Percentiles rank a stretch among this genome's conserved stretches.
Evolutionary conservation across 2,797 vertebrate genomes (phyloP).

Genomic region (Diplodus sargus): DNA sequence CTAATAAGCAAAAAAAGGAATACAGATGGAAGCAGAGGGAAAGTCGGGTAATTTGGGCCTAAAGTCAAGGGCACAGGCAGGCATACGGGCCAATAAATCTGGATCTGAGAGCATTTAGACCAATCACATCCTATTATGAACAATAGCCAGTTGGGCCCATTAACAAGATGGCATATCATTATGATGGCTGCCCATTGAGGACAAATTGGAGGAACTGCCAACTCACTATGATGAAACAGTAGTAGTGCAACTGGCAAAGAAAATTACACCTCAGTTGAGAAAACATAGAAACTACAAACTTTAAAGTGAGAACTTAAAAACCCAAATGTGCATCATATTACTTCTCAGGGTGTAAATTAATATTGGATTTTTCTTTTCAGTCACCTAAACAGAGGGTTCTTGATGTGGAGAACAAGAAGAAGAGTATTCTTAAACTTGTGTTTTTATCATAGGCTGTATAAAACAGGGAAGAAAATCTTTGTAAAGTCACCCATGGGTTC

Average conservation of each 20-base stretch:
- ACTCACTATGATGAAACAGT: constrained; percentile 30
- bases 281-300: background rate
- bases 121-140: constrained; percentile 76
- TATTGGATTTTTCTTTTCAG: background rate
- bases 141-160: constrained; percentile 71
- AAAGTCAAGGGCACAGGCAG: constrained; percentile 70
- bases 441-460: too few relatives aligned
- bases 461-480: too few relatives aligned
- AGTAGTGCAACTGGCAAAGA: constrained; percentile 32
- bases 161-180: constrained; percentile 66
- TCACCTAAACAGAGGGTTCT: background rate
- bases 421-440: background rate
- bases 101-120: constrained; percentile 57
- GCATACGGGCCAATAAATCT: constrained; percentile 63
- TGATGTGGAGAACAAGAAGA: background rate
- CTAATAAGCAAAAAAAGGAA: constrained; percentile 71
- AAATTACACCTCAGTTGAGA: background rate
- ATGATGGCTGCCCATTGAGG: constrained; percentile 53
- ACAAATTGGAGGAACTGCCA: constrained; percentile 41
- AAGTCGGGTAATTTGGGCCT: constrained; percentile 59
- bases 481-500: too few relatives aligned
- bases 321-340: background rate
- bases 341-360: background rate
- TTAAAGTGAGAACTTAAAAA: background rate
- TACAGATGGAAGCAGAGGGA: constrained; percentile 57